phyloP scores from a whole-genome alignment of 1,140 invertebrate genomes.

The Sitodiplosis mosellana region DNA sequence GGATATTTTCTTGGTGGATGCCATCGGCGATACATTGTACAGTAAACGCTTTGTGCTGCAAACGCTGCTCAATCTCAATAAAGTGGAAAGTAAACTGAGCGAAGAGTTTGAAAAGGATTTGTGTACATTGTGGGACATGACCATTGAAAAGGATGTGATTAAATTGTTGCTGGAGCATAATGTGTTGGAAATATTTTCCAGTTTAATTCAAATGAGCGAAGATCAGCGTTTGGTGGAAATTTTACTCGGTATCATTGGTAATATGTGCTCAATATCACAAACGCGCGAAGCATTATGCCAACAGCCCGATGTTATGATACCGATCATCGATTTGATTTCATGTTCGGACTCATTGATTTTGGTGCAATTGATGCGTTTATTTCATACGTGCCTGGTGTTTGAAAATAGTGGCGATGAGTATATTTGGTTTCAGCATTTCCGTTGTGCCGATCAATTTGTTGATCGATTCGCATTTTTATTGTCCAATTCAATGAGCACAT shows the following conservation, averaged over 20 bases:
- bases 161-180: slow-evolving; percentile 43
- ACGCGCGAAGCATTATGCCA: slow-evolving; percentile 26
- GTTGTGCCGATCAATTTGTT: slow-evolving; percentile 28
- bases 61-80: slow-evolving; percentile 35
- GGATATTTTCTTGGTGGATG: slow-evolving; percentile 42
- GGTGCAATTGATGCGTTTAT: slow-evolving; percentile 43
- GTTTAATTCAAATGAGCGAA: slow-evolving; percentile 26
- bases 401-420: slow-evolving; percentile 25
- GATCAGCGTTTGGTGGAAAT: slow-evolving; percentile 46
- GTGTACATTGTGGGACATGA: slow-evolving; percentile 62
- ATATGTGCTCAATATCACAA: slow-evolving; percentile 41
- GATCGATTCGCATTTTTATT: slow-evolving; percentile 40
- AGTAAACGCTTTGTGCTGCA: slow-evolving; percentile 52
- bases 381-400: slow-evolving; percentile 33
- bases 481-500: slow-evolving; percentile 43
- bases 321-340: slow-evolving; percentile 33
- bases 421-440: slow-evolving; percentile 30
- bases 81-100: slow-evolving; percentile 19
- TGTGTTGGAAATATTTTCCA: slow-evolving; percentile 34
- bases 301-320: slow-evolving; percentile 24
- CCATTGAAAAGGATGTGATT: slow-evolving; percentile 46
- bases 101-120: slow-evolving; percentile 43
- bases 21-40: slow-evolving; percentile 53
- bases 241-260: slow-evolving; percentile 49
- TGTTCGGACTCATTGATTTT: slow-evolving; percentile 40